Evolutionary conservation across 2,797 vertebrate genomes (phyloP), one percentile per base, ranked within the genome.

Genomic region (Trichosurus vulpecula): DNA sequence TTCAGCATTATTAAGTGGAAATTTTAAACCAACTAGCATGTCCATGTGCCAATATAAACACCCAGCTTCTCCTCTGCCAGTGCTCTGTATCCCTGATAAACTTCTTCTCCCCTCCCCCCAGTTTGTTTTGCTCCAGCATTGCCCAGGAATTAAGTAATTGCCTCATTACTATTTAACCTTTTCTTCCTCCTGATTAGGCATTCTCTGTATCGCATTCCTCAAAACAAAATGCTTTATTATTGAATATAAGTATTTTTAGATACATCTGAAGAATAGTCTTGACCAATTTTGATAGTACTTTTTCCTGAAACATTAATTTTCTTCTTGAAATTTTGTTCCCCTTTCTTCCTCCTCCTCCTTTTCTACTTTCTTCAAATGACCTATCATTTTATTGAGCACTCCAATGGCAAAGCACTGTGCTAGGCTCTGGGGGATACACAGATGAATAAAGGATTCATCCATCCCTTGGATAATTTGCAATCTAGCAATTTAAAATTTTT

Each of bases 1-100:
- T n/a, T 41, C 35, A 94, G 9, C 47, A 91, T 93, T 56, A 47
- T 61, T 90, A 57, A 91, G 8, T 51, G 91, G 91, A 92, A 95
- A 93, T 93, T 31, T 74, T 93, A 41, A 81, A 81, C 27, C 51
- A 90, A 87, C 53, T 52, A 58, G 57, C 93, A 51, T 22, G 54
- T 16, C 51, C 51, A 1, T 19, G 12, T 56, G 93, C 94, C 95
- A 95, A 1, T 90, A 51, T 92, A 91, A 90, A 91, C 96, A 94
- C 47, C 41, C 57, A 91, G 57, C 41, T 81, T 92, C 93, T 25
- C 87, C 90, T 91, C 94, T 90, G 54, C 74, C 52, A 6, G 3
- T 96, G 93, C 55, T 74, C 87, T 94, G 61, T 47, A 91, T 93
- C 94, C 95, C 41, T 1, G 0, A 0, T 8, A 12, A 52, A 0